A percentile compares a stretch with the other conserved stretches of the same genome.
Conservation (phyloP, 2,888 invertebrate genomes). For the Ellobium chinense region DNA sequence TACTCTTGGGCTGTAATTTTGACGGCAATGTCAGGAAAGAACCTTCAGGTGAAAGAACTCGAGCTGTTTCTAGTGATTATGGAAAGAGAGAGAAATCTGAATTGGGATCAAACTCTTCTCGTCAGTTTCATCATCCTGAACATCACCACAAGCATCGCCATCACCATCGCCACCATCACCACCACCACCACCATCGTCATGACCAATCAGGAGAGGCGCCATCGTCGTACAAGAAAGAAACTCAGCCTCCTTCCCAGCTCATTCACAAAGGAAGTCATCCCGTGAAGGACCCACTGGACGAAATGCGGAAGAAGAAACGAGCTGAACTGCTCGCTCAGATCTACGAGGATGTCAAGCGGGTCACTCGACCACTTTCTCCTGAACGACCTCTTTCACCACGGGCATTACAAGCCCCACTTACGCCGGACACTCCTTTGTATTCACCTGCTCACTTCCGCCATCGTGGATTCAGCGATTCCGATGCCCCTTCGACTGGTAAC, state of each 20-base stretch:
- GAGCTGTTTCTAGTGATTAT: not conserved
- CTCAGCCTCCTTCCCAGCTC: too few relatives aligned
- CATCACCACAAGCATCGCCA: constrained; percentile 11
- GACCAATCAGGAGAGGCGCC: not conserved
- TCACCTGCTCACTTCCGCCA: too few relatives aligned
- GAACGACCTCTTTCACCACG: not conserved
- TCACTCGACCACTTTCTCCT: not conserved
- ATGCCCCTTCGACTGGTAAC: not conserved
- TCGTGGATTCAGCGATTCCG: not conserved
- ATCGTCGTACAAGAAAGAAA: too few relatives aligned
- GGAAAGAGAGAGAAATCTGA: not conserved
- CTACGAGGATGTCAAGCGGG: not conserved
- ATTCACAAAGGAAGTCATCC: too few relatives aligned
- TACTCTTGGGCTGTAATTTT: not conserved
- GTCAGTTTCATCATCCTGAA: not conserved
- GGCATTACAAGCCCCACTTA: not conserved
- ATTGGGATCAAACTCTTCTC: not conserved
- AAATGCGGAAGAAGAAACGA: not conserved
- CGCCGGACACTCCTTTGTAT: not conserved
- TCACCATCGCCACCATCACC: constrained; percentile 1
- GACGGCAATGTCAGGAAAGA: not conserved
- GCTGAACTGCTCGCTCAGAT: not conserved
- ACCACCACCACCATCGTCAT: not conserved
- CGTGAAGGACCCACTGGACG: too few relatives aligned
- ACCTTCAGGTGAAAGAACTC: not conserved